Percentiles rank a stretch among this genome's conserved stretches.
Conservation (phyloP, 2,888 invertebrate species). For the Diarsia rubi region DNA sequence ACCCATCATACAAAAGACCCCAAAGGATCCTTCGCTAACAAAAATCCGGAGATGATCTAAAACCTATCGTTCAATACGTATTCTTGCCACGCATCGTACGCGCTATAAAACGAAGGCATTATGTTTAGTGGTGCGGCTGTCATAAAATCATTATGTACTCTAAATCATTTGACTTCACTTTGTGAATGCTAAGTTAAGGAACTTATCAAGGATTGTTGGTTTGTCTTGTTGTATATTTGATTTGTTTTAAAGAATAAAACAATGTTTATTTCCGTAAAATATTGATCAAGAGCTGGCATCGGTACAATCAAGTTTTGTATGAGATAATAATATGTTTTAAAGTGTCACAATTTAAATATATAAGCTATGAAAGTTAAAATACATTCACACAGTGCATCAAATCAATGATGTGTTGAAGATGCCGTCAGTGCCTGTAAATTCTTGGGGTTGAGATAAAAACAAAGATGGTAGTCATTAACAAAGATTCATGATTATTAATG, state of each 20-base stretch:
- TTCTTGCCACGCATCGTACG: slow-evolving; percentile 18
- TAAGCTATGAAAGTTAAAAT: no score
- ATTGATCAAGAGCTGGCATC: no score
- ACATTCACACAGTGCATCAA: no score
- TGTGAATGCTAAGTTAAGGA: slow-evolving; percentile 32
- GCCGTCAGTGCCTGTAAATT: no score
- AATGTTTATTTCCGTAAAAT: no score
- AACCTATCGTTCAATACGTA: slow-evolving; percentile 20
- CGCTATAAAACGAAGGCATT: slow-evolving; percentile 51
- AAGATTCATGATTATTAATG: background rate
- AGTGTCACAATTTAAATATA: no score
- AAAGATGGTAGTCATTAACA: no score
- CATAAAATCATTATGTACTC: slow-evolving; percentile 60
- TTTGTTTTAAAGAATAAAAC: no score
- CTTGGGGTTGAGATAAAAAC: no score
- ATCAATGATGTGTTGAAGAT: no score
- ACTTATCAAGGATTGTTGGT: background rate
- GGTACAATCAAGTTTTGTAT: no score
- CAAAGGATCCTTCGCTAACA: background rate
- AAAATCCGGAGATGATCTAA: slow-evolving; percentile 13
- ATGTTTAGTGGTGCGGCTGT: slow-evolving; percentile 37
- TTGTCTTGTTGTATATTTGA: slow-evolving; percentile 11
- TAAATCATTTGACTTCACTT: slow-evolving; percentile 44
- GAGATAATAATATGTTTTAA: no score
- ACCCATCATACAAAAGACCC: background rate